These are phyloP conservation scores for Peromyscus attwateri DNA, from an alignment of 2,797 vertebrate species.

Conservation along the genomic window DNA sequence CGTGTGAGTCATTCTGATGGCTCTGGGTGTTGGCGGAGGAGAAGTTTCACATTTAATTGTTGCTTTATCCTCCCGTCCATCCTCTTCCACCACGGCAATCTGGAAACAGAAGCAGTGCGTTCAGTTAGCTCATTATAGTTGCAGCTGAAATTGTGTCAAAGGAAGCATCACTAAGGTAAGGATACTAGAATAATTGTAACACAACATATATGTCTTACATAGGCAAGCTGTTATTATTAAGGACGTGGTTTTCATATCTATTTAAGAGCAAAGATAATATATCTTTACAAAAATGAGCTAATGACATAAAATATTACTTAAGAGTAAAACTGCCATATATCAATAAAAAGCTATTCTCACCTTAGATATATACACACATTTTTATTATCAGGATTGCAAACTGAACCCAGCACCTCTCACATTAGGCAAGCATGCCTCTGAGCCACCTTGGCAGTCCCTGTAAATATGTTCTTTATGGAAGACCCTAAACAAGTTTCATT, in stretches of 20 bases:
- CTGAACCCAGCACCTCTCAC: neutral
- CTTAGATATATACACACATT: neutral
- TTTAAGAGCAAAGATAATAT: neutral
- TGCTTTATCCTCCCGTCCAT: slow-evolving; percentile 98
- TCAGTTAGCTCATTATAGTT: slow-evolving; percentile 15
- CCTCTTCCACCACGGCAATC: slow-evolving; percentile 98
- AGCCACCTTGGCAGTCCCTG: rapidly evolving
- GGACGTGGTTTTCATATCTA: neutral
- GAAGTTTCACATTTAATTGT: slow-evolving; percentile 99
- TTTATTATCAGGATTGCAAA: neutral
- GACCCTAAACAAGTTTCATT: neutral
- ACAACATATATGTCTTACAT: neutral
- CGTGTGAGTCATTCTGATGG: slow-evolving; percentile 97
- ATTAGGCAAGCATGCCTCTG: neutral
- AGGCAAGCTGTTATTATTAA: neutral
- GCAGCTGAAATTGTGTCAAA: neutral
- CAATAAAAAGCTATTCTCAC: neutral
- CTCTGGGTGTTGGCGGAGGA: slow-evolving; percentile 96
- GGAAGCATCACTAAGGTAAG: neutral
- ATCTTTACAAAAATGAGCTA: neutral
- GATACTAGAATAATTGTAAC: neutral
- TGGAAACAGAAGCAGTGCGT: slow-evolving; percentile 75
- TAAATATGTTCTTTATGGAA: neutral
- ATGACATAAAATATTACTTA: neutral
- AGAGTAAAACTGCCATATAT: neutral